Evolutionary conservation across 2,113 vertebrate species (phyloP).

Genomic region (Mustela lutreola): DNA sequence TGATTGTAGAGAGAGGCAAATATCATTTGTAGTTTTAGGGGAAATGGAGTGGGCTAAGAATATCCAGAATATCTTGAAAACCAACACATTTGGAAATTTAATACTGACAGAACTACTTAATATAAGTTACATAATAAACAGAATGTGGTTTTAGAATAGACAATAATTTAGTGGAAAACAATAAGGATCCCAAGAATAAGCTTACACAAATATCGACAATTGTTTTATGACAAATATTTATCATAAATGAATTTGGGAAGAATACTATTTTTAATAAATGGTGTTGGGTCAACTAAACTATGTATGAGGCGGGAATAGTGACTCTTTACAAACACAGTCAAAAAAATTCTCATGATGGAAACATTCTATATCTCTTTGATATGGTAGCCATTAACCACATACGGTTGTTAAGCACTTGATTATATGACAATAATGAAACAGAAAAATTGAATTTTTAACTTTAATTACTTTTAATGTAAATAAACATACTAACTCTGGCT

Average conservation of each 20-base stretch:
- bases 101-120: background rate
- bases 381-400: background rate
- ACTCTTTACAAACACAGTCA: background rate
- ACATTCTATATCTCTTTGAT: background rate
- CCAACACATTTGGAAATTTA: background rate
- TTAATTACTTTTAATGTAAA: slow-evolving; percentile 14
- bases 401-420: background rate
- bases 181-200: background rate
- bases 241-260: background rate
- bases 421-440: background rate
- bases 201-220: background rate
- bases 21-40: background rate
- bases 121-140: background rate
- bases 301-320: background rate
- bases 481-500: background rate
- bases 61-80: background rate
- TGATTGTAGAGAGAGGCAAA: background rate
- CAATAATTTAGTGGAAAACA: background rate
- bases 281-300: background rate
- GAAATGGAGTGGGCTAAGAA: background rate
- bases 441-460: background rate
- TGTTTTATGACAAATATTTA: background rate
- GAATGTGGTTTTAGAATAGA: background rate
- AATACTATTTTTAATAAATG: background rate
- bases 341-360: background rate